Evolutionary conservation across 2,888 invertebrate species (phyloP).

Genomic region (Hypena proboscidalis): DNA sequence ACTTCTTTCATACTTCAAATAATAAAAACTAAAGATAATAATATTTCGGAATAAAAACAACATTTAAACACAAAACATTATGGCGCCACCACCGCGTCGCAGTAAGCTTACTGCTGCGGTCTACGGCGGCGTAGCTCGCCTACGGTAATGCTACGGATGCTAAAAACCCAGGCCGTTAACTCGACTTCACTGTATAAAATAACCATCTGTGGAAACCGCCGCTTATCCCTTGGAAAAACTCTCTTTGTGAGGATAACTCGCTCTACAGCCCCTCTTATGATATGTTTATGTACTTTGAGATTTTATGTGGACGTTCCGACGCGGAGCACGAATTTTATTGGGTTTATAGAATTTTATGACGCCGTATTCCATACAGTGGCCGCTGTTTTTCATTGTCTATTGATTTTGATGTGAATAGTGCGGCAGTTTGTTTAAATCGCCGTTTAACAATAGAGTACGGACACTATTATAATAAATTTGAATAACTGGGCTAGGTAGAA

Average conservation of each 20-base stretch:
- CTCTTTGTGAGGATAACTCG: constrained; percentile 81
- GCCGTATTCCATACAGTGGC: constrained; percentile 76
- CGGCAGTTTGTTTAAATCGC: constrained; percentile 52
- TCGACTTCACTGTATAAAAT: constrained; percentile 81
- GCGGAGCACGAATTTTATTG: constrained; percentile 84
- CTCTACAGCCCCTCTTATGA: constrained; percentile 82
- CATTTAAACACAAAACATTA: constrained; percentile 31
- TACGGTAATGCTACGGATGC: constrained; percentile 43
- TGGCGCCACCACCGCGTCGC: constrained; percentile 22
- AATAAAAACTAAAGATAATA: neutral
- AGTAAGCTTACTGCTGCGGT: constrained; percentile 28
- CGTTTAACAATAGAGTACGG: constrained; percentile 42
- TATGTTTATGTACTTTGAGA: constrained; percentile 85
- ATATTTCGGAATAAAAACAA: neutral
- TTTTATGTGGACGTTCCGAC: constrained; percentile 84
- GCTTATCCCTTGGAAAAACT: constrained; percentile 80
- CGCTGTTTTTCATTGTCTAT: constrained; percentile 82
- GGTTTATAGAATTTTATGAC: constrained; percentile 84
- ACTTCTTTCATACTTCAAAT: too few species aligned
- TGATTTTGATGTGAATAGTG: constrained; percentile 69
- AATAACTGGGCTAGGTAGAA: constrained; percentile 5
- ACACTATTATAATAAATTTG: too few species aligned
- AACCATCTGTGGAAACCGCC: constrained; percentile 80
- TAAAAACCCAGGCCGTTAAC: constrained; percentile 69
- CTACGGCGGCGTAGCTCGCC: constrained; percentile 41